These are phyloP conservation scores for Ptychobarbus kaznakovi DNA, from an alignment of 2,797 vertebrate genomes.

Conservation along the genomic window DNA sequence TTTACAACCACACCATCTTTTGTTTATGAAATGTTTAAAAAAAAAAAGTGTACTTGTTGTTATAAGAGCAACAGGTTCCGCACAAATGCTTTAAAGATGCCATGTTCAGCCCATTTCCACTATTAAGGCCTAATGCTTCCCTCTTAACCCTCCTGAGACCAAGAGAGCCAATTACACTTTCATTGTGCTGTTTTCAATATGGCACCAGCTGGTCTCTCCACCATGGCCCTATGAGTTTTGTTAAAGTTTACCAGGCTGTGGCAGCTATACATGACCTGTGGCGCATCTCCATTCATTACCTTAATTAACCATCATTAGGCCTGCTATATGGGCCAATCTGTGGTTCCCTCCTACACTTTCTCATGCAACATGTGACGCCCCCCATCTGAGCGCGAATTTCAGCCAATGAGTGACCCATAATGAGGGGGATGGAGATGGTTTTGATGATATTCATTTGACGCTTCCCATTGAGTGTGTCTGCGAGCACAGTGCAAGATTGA, in stretches of 20 bases:
- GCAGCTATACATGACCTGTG: slow-evolving; percentile 64
- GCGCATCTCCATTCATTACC: slow-evolving; percentile 82
- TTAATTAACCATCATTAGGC: slow-evolving; percentile 83
- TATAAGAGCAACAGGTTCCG: slow-evolving; percentile 33
- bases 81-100: slow-evolving; percentile 8
- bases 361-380: slow-evolving; percentile 52
- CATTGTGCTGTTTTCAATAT: slow-evolving; percentile 70
- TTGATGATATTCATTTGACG: slow-evolving; percentile 63
- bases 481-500: slow-evolving; percentile 63
- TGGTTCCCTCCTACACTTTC: slow-evolving; percentile 60
- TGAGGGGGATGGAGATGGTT: slow-evolving; percentile 62
- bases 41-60: not conserved
- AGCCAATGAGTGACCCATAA: slow-evolving; percentile 80
- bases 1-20: not conserved
- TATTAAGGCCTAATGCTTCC: slow-evolving; percentile 37
- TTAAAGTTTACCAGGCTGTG: slow-evolving; percentile 79
- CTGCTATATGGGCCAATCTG: slow-evolving; percentile 87
- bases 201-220: slow-evolving; percentile 75
- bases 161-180: slow-evolving; percentile 67
- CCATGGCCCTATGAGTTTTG: slow-evolving; percentile 69
- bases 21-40: not conserved
- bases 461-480: slow-evolving; percentile 60
- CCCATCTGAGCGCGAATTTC: slow-evolving; percentile 55
- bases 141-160: slow-evolving; percentile 43
- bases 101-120: slow-evolving; percentile 33